A percentile compares a stretch with the other conserved stretches of the same genome.
Conservation (phyloP, 2,113 vertebrate genomes). For the Tonatia bakeri region DNA sequence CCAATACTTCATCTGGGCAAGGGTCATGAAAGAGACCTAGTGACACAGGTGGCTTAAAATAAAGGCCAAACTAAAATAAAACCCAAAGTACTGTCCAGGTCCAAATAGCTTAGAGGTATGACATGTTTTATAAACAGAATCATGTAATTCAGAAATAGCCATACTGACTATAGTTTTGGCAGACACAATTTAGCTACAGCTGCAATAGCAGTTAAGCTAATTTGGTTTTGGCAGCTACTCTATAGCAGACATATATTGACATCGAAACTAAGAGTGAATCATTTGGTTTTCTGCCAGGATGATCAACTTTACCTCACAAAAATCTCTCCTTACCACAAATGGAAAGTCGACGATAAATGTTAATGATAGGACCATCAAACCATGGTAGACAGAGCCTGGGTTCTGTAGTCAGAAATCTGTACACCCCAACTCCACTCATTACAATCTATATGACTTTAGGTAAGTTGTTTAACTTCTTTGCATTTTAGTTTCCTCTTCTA, state of each 20-base stretch:
- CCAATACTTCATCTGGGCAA: not conserved
- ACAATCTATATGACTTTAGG: not conserved
- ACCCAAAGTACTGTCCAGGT: not conserved
- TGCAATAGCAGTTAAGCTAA: slow-evolving; percentile 54
- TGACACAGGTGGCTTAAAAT: not conserved
- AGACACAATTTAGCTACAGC: not conserved
- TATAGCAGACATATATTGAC: slow-evolving; percentile 38
- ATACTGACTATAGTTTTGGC: slow-evolving; percentile 33
- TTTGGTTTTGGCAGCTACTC: slow-evolving; percentile 57
- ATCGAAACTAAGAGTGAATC: slow-evolving; percentile 47
- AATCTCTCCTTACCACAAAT: slow-evolving; percentile 34
- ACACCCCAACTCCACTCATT: not conserved
- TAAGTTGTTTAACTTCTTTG: not conserved
- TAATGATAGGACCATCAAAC: not conserved
- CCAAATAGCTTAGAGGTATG: slow-evolving; percentile 1
- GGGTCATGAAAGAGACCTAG: not conserved
- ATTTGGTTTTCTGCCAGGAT: slow-evolving; percentile 51
- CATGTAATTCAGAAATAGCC: slow-evolving; percentile 46
- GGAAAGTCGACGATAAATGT: slow-evolving; percentile 27
- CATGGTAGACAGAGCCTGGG: not conserved
- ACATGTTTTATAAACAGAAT: slow-evolving; percentile 32
- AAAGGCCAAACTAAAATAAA: slow-evolving; percentile 46
- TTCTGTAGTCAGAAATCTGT: slow-evolving; percentile 14
- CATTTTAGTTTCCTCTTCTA: slow-evolving; percentile 20
- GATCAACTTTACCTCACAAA: slow-evolving; percentile 18